These are phyloP conservation scores for Mungos mungo DNA, from an alignment of 2,113 vertebrate species.

Conservation along the genomic window DNA sequence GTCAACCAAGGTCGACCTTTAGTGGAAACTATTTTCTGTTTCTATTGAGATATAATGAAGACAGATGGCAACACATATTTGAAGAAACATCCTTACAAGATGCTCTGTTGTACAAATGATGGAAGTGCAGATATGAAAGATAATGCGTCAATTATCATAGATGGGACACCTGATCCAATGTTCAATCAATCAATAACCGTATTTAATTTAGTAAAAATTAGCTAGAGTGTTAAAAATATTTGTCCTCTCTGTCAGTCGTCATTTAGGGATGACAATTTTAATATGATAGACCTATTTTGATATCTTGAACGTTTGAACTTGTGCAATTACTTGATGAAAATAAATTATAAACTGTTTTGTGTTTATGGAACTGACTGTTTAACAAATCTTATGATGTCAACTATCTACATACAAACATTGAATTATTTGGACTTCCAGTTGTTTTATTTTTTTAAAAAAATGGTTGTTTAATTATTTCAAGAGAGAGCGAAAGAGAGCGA, in stretches of 20 bases:
- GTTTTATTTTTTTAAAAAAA: constrained; percentile 38
- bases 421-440: constrained; percentile 43
- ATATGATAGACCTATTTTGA: neutral
- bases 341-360: neutral
- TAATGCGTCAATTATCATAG: neutral
- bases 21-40: constrained; percentile 26
- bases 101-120: neutral
- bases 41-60: constrained; percentile 17
- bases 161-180: neutral
- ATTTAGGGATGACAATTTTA: neutral
- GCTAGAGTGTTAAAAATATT: neutral
- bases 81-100: neutral
- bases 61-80: neutral
- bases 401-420: constrained; percentile 40
- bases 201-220: neutral
- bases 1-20: neutral
- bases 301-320: constrained; percentile 10
- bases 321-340: neutral
- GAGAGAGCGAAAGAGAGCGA: too few species aligned
- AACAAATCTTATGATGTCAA: constrained; percentile 7
- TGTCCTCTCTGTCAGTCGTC: neutral
- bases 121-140: neutral
- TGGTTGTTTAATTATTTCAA: too few species aligned
- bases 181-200: neutral
- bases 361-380: neutral